Evolutionary conservation across 2,888 invertebrate species (phyloP).

Genomic region (Diaprepes abbreviatus): DNA sequence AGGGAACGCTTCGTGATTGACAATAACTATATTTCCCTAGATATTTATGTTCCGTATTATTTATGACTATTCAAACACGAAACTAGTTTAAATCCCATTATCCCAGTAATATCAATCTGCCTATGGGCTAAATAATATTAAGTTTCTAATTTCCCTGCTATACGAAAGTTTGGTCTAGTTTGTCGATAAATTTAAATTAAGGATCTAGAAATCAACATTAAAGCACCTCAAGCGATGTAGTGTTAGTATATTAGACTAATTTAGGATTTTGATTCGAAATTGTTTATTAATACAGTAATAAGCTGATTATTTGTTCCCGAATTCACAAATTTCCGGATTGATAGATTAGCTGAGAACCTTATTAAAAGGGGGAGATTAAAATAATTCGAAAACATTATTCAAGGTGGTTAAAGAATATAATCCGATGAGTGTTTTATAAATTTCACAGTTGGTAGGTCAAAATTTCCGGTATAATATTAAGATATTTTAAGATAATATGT

Average conservation of each 20-base stretch:
- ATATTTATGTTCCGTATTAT: not conserved
- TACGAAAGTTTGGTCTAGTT: slow-evolving; percentile 13
- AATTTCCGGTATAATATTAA: too few relatives aligned
- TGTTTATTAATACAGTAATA: too few relatives aligned
- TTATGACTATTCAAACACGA: not conserved
- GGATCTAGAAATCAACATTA: slow-evolving; percentile 13
- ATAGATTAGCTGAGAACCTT: too few relatives aligned
- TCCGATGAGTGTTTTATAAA: too few relatives aligned
- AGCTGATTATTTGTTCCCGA: too few relatives aligned
- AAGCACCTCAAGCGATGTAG: not conserved
- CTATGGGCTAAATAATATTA: slow-evolving; percentile 21
- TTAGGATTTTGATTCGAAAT: not conserved
- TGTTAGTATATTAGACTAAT: not conserved
- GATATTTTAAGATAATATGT: too few relatives aligned
- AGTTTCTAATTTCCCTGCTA: slow-evolving; percentile 13
- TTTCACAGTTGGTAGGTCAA: too few relatives aligned
- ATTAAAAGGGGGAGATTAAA: too few relatives aligned
- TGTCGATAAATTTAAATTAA: slow-evolving; percentile 18
- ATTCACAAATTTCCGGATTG: too few relatives aligned
- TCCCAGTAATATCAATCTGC: slow-evolving; percentile 8
- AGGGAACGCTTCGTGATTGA: too few relatives aligned
- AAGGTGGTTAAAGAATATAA: too few relatives aligned
- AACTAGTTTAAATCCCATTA: slow-evolving; percentile 7
- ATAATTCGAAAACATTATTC: too few relatives aligned
- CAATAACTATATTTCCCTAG: not conserved